These are phyloP conservation scores for Liopterus haemorrhoidalis DNA, from an alignment of 2,888 invertebrate genomes.

Conservation along the genomic window DNA sequence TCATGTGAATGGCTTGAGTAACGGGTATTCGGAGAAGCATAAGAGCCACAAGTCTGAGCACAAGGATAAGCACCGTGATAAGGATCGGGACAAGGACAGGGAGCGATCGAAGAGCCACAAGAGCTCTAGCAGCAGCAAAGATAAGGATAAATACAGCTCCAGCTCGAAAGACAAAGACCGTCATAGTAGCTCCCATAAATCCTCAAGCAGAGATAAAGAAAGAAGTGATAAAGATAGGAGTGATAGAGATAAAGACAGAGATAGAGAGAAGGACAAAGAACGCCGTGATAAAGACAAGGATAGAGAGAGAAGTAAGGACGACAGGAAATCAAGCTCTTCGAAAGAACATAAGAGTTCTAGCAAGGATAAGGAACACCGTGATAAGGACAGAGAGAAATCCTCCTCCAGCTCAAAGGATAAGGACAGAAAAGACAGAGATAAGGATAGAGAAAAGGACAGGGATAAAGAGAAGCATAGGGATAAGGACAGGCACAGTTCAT, in stretches of 20 bases:
- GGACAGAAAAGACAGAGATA: slow-evolving; percentile 39
- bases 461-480: slow-evolving; percentile 40
- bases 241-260: slow-evolving; percentile 37
- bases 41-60: slow-evolving; percentile 55
- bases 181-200: slow-evolving; percentile 44
- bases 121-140: slow-evolving; percentile 51
- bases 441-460: slow-evolving; percentile 40
- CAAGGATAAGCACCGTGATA: slow-evolving; percentile 64
- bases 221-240: slow-evolving; percentile 41
- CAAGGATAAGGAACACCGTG: slow-evolving; percentile 47
- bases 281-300: slow-evolving; percentile 38
- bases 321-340: slow-evolving; percentile 41
- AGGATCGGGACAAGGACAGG: slow-evolving; percentile 57
- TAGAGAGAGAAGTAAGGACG: slow-evolving; percentile 34
- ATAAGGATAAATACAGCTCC: slow-evolving; percentile 61
- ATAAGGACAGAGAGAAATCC: slow-evolving; percentile 46
- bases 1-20: slow-evolving; percentile 74
- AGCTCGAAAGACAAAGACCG: slow-evolving; percentile 37
- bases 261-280: slow-evolving; percentile 46
- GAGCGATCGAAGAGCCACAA: slow-evolving; percentile 42
- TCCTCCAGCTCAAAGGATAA: slow-evolving; percentile 43
- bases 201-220: slow-evolving; percentile 47
- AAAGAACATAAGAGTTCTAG: slow-evolving; percentile 35
- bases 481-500: slow-evolving; percentile 41
- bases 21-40: slow-evolving; percentile 60